Base-by-base conservation (phyloP, 2,888 invertebrate genomes). In the Acleris emargana region DNA sequence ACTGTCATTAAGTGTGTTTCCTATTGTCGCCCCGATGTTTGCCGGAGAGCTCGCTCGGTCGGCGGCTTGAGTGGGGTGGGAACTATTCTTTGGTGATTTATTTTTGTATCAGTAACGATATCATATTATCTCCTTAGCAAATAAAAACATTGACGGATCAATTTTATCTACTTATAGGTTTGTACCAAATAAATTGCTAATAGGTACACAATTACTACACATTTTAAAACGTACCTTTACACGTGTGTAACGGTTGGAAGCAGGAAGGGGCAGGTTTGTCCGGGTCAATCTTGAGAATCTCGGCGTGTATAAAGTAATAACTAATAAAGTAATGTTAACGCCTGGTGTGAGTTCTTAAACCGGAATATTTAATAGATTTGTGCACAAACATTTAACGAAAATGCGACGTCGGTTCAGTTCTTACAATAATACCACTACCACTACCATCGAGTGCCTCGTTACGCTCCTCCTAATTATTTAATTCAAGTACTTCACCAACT, bases 1-100 rank as follows among this genome's bases (percentile, higher is more conserved):
- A 78, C 84, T 88, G 89, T 85, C 87, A 86, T 87, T 85, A 76
- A 89, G 89, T 87, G 82, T 76, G 86, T 83, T 82, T 77, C 73
- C 77, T 73, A 78, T 83, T 83, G 79, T 83, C 75, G 73, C 68
- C 74, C 60, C 81, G 82, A 89, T 89, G 57, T 91, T 89, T 89
- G 85, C 80, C 68, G 72, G 80, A 80, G 81, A 75, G 84, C 85
- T 87, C 84, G 82, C 79, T 81, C 81, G 84, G 85, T 83, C 77
- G 81, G 76, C 77, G 77, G 78, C 73, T 69, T 60, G 68, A 73
- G 78, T 71, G 74, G 77, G 78, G 83, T 84, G 81, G 82, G 83
- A 84, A 83, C 38, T 38, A 77, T 83, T 83, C 80, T 79, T 75
- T 79, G 69, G 76, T 80, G 75, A 79, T 72, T 72, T 72, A 55